Evolutionary conservation across 2,888 invertebrate genomes (phyloP).

Genomic region (Heliconius sara): DNA sequence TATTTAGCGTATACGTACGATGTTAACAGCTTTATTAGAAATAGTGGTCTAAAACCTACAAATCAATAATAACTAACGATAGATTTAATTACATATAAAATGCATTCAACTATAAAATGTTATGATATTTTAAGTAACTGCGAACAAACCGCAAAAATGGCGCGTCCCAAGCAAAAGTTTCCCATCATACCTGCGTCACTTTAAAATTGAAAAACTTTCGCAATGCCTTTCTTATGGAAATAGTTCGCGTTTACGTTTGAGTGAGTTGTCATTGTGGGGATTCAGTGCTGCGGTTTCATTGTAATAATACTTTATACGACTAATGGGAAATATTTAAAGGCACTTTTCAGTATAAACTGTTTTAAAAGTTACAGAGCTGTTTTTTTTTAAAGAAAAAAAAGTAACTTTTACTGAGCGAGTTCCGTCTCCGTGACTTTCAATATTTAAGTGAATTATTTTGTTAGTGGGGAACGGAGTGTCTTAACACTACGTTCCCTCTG

Average conservation of each 20-base stretch:
- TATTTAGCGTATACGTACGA: neutral
- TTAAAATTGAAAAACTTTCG: slow-evolving; percentile 84
- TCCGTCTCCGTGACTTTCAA: neutral
- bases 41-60: neutral
- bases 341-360: slow-evolving; percentile 32
- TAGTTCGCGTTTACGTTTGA: slow-evolving; percentile 81
- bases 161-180: slow-evolving; percentile 77
- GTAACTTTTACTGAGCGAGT: neutral
- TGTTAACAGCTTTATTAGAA: neutral
- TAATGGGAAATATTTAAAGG: slow-evolving; percentile 43
- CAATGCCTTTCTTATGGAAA: slow-evolving; percentile 83
- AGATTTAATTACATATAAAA: neutral
- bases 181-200: slow-evolving; percentile 83
- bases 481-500: too few species aligned
- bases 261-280: slow-evolving; percentile 81
- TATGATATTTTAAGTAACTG: slow-evolving; percentile 33
- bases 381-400: neutral
- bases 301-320: slow-evolving; percentile 62
- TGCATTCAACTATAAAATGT: slow-evolving; percentile 23
- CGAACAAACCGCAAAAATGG: slow-evolving; percentile 47
- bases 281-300: slow-evolving; percentile 70
- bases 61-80: neutral
- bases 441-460: neutral
- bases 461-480: too few species aligned
- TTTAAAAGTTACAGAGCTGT: slow-evolving; percentile 1